Base-by-base conservation (phyloP, 2,797 vertebrate genomes). In the Morus bassanus region DNA sequence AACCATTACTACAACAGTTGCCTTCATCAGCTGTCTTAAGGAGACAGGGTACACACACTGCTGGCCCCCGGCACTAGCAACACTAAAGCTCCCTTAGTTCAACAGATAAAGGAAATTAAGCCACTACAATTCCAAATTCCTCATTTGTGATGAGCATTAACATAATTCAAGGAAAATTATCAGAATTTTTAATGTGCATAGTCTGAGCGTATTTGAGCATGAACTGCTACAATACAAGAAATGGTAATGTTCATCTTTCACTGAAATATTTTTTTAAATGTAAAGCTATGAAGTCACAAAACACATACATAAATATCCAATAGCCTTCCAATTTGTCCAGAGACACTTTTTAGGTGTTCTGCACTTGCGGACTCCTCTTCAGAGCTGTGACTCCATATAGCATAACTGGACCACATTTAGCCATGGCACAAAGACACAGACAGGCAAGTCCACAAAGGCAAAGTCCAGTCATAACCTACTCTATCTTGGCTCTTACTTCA, bases 241-340 rank as follows among this genome's bases (percentile, higher is more conserved):
- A 54, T 3, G 0, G 9, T 15, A 53, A 84, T 46, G 27, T 7
- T 78, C 53, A n/a, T 13, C 31, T 25, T 88, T 12, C 41, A 14
- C 18, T 5, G 3, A 12, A 17, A 0, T 14, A 12, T 13, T 35
- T 25, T 46, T 56, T 53, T 2, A 13, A 63, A 51, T 17, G 3
- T 53, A 64, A 85, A 39, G 4, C 9, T 53, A 10, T 28, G 4
- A 90, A 83, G 37, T 11, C 37, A 89, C 1, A 2, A 46, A 72
- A 39, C 23, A 72, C 11, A 41, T 1, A 11, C 10, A 9, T 7
- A 74, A 87, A 67, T 2, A 88, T 1, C 27, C 14, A 24, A 8
- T 0, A 48, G 10, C 15, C 4, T 77, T 41, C 19, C 9, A 8
- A 0, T 50, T n/a, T 63, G 16, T 19, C 54, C 25, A 50, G 28